Percentiles rank a stretch among this genome's conserved stretches.
These are phyloP conservation scores for Agelaius tricolor DNA, from an alignment of 2,113 vertebrate species.

Conservation along the genomic window DNA sequence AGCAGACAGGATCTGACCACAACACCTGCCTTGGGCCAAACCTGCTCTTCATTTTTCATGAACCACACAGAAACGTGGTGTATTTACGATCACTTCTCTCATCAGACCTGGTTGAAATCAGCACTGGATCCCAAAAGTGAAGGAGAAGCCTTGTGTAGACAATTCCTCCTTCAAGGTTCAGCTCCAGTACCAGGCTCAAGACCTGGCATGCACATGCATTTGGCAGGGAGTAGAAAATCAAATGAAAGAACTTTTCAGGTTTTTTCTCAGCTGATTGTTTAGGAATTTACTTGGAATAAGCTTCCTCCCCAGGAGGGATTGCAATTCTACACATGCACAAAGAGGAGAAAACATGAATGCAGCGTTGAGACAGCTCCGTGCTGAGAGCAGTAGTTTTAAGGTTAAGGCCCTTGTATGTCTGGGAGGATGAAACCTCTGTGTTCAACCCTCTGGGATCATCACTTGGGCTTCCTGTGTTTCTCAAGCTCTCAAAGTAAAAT, in stretches of 20 bases:
- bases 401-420: too few relatives aligned
- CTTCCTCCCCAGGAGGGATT: background rate
- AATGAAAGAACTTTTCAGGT: background rate
- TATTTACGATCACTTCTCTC: too few relatives aligned
- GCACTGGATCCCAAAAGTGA: background rate
- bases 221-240: background rate
- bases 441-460: too few relatives aligned
- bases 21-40: too few relatives aligned
- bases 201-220: background rate
- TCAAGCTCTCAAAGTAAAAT: too few relatives aligned
- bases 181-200: background rate
- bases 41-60: too few relatives aligned
- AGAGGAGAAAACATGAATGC: background rate
- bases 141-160: background rate
- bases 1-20: too few relatives aligned
- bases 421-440: too few relatives aligned
- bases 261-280: background rate
- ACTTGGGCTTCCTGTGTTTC: too few relatives aligned
- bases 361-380: background rate
- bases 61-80: too few relatives aligned
- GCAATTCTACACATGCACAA: background rate
- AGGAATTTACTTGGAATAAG: background rate
- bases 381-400: background rate
- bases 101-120: background rate
- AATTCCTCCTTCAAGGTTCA: background rate